phyloP scores from a whole-genome alignment of 2,797 vertebrate species.

The Oryzias sinensis region DNA sequence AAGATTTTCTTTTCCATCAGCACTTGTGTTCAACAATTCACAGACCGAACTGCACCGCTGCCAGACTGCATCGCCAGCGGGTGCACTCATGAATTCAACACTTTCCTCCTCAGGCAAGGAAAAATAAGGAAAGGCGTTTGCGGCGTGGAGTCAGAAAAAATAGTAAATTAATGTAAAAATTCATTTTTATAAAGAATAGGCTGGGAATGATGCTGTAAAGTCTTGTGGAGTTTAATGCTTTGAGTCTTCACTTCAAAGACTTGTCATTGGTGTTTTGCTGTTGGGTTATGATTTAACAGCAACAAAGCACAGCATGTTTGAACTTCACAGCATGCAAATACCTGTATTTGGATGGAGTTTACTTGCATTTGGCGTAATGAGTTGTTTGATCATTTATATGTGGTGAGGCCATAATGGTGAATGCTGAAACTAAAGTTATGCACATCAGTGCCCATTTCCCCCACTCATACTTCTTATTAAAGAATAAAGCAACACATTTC shows the following conservation, averaged over 20 bases:
- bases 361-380: no score
- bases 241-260: not conserved
- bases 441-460: no score
- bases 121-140: not conserved
- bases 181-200: not conserved
- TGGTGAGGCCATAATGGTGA: no score
- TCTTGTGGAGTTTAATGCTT: not conserved
- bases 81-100: not conserved
- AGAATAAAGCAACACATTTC: no score
- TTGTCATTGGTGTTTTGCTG: constrained; percentile 1
- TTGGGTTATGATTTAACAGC: not conserved
- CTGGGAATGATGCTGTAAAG: not conserved
- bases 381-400: no score
- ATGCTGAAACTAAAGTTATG: no score
- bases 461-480: no score
- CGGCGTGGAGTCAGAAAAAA: not conserved
- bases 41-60: not conserved
- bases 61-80: not conserved
- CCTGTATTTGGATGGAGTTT: no score
- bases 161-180: not conserved
- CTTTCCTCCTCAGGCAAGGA: not conserved
- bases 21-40: not conserved
- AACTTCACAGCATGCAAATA: no score
- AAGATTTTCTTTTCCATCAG: not conserved
- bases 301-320: not conserved